Evolutionary conservation across 1,140 invertebrate genomes (phyloP), one percentile per base, ranked within the genome.

Genomic region (Drosophila lacteicornis): DNA sequence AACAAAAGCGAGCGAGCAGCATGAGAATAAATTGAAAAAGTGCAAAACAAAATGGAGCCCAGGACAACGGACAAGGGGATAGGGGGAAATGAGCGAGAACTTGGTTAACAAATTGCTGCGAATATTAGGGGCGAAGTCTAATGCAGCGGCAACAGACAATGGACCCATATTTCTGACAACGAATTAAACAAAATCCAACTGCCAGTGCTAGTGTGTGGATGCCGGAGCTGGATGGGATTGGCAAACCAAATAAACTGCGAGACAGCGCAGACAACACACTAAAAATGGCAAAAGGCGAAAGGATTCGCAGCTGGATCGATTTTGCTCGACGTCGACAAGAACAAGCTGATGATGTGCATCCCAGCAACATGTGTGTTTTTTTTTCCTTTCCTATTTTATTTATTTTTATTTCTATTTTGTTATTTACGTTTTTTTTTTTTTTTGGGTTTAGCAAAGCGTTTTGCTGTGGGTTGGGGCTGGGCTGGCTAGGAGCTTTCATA

Each of bases 81-180:
- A 19, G 45, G 5, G 25, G 36, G 38, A 61, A 71, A 71, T 58
- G 36, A 49, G 46, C 57, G 60, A 43, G 61, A 76, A 81, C 62
- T 84, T 83, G 78, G 85, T 84, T 88, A 88, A 88, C 84, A 88
- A 88, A 88, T 88, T 88, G 84, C 84, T 81, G 66, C 81, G 76
- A 80, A 90, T 88, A 88, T 88, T 88, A 88, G 78, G 84, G 47
- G 74, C 85, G 85, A 88, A 90, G 85, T 88, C 69, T 80, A 87
- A 90, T 83, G 76, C 80, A 77, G 68, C 70, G 65, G 75, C 53
- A 75, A 70, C 66, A 71, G 61, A 78, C 77, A 88, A 84, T 84
- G 74, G 77, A 63, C 69, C 73, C 69, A 79, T 57, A 78, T 88
- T 87, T 88, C 74, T 80, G 81, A 84, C 85, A 88, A 69, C 77